These are phyloP conservation scores for Schizopygopsis pylzovi DNA, from an alignment of 2,797 vertebrate genomes.

Conservation along the genomic window DNA sequence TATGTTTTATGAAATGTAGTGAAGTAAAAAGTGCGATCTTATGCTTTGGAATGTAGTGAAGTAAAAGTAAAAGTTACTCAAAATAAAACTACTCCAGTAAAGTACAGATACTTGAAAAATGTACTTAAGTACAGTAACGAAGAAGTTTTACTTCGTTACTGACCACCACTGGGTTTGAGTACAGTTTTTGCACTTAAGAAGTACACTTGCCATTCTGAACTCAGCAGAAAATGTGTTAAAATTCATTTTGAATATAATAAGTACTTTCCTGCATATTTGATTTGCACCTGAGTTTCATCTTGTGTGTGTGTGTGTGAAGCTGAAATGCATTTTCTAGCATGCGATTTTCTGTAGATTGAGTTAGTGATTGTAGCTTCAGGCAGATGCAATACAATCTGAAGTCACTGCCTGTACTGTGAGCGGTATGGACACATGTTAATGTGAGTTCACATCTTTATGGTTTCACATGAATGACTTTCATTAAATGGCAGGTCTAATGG, in stretches of 20 bases:
- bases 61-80: too few relatives aligned
- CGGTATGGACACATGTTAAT: slow-evolving; percentile 20
- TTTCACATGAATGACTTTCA: slow-evolving; percentile 34
- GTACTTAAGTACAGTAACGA: too few relatives aligned
- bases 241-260: neutral
- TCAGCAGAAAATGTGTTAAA: neutral
- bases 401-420: slow-evolving; percentile 39
- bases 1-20: too few relatives aligned
- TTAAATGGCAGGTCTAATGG: slow-evolving; percentile 41
- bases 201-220: neutral
- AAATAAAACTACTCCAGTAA: too few relatives aligned
- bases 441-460: slow-evolving; percentile 9
- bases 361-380: slow-evolving; percentile 32
- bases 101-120: too few relatives aligned
- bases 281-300: too few relatives aligned
- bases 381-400: slow-evolving; percentile 39
- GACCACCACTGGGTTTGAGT: too few relatives aligned
- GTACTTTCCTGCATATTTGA: neutral
- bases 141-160: too few relatives aligned
- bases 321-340: slow-evolving; percentile 18
- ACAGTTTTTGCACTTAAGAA: neutral
- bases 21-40: too few relatives aligned
- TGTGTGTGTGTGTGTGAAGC: neutral
- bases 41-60: too few relatives aligned
- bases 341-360: slow-evolving; percentile 30